phyloP scores from a whole-genome alignment of 2,113 vertebrate species.

The Corvus cornix region DNA sequence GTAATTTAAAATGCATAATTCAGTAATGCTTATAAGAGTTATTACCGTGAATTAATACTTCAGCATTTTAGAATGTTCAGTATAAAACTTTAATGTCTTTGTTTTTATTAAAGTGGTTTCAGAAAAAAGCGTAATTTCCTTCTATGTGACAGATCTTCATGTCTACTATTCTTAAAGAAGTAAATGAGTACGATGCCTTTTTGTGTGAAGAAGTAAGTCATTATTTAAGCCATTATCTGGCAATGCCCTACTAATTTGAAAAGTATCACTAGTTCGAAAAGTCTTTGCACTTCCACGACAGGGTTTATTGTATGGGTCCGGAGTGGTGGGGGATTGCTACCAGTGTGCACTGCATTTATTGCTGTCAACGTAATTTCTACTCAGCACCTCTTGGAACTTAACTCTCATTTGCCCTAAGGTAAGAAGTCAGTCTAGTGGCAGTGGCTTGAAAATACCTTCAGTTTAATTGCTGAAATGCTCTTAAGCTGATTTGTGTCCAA shows the following conservation, averaged over 20 bases:
- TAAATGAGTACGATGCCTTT: background rate
- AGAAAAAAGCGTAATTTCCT: background rate
- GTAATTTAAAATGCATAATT: constrained; percentile 52
- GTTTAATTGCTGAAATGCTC: background rate
- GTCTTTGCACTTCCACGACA: background rate
- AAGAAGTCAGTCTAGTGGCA: background rate
- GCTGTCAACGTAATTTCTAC: background rate
- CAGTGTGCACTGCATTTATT: background rate
- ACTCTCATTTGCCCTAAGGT: background rate
- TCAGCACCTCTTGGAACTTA: background rate
- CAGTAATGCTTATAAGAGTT: constrained; percentile 12
- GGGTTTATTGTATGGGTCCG: background rate
- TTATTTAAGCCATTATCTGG: background rate
- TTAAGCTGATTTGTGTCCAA: background rate
- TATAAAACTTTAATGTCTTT: constrained; percentile 28
- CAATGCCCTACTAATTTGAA: background rate
- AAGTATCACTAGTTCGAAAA: background rate
- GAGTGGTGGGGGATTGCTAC: background rate
- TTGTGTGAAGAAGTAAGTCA: background rate
- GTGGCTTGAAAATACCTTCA: background rate
- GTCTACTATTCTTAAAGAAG: background rate
- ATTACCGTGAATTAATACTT: constrained; percentile 35
- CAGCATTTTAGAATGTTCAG: background rate
- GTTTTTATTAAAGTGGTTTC: constrained; percentile 26
- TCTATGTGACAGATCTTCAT: background rate